Evolutionary conservation across 2,888 invertebrate genomes (phyloP).

Genomic region (Dolichopus griseipennis): DNA sequence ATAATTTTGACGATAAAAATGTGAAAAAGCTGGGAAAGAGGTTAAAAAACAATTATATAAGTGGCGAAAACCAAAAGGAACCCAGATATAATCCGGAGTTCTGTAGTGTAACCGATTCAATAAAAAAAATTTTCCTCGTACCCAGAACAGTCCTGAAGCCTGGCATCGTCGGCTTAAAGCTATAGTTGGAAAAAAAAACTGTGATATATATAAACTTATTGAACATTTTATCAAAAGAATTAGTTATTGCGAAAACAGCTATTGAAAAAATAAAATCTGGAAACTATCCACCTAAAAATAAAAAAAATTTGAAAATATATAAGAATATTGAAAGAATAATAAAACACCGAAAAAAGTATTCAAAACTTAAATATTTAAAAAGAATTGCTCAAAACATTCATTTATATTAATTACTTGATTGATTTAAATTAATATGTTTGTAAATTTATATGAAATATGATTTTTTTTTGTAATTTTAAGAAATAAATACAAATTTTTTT

Average conservation of each 20-base stretch:
- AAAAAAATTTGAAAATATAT: too few species aligned
- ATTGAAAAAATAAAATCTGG: slow-evolving; percentile 2
- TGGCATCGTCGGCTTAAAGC: slow-evolving; percentile 11
- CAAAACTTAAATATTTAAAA: too few species aligned
- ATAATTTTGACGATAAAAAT: neutral
- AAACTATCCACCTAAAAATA: neutral
- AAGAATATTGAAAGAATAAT: too few species aligned
- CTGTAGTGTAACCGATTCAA: neutral
- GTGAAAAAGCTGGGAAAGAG: neutral
- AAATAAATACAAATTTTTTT: too few species aligned
- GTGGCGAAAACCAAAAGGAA: neutral
- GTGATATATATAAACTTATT: slow-evolving; percentile 9
- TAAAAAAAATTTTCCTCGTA: slow-evolving; percentile 5
- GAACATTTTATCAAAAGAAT: neutral
- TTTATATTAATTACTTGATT: too few species aligned
- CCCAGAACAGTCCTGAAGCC: slow-evolving; percentile 8
- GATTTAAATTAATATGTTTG: too few species aligned
- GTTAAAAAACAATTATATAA: neutral
- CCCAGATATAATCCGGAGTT: neutral
- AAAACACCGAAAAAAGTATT: too few species aligned
- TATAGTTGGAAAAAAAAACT: slow-evolving; percentile 8
- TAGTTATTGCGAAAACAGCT: neutral
- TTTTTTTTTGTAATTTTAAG: too few species aligned
- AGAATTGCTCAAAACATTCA: too few species aligned
- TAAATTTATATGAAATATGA: too few species aligned